phyloP scores from a whole-genome alignment of 2,113 vertebrate genomes.

The Salvator merianae region DNA sequence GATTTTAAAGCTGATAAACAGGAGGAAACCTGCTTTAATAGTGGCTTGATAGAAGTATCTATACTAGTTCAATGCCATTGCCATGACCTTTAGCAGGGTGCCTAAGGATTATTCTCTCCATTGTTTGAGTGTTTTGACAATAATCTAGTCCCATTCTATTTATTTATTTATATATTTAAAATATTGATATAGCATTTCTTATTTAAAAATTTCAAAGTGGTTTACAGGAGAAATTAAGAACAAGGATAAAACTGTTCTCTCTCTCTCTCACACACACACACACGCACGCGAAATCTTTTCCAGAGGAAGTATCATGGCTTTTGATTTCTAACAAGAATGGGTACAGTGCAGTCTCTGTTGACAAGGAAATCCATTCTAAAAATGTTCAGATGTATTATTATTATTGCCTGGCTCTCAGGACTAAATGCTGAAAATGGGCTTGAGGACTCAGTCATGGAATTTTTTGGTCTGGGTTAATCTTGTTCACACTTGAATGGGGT shows the following conservation, averaged over 20 bases:
- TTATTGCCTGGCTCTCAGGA: not conserved
- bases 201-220: too few relatives aligned
- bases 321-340: not conserved
- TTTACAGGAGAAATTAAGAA: too few relatives aligned
- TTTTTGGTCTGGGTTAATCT: not conserved
- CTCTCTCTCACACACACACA: too few relatives aligned
- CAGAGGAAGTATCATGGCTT: not conserved
- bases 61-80: not conserved
- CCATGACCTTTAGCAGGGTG: not conserved
- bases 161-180: too few relatives aligned
- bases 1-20: not conserved
- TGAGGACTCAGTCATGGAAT: not conserved
- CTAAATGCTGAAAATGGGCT: not conserved
- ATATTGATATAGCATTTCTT: too few relatives aligned
- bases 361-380: not conserved
- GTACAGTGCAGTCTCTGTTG: not conserved
- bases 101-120: not conserved
- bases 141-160: too few relatives aligned
- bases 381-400: not conserved
- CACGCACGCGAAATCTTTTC: too few relatives aligned
- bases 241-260: too few relatives aligned
- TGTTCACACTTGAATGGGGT: not conserved
- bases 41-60: not conserved
- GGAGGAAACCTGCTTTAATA: not conserved
- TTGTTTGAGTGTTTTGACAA: not conserved